Evolutionary conservation across 30 jellyfish, hydroid and myxozoan genomes (phyloP).

Genomic region (Aurelia aurita): DNA sequence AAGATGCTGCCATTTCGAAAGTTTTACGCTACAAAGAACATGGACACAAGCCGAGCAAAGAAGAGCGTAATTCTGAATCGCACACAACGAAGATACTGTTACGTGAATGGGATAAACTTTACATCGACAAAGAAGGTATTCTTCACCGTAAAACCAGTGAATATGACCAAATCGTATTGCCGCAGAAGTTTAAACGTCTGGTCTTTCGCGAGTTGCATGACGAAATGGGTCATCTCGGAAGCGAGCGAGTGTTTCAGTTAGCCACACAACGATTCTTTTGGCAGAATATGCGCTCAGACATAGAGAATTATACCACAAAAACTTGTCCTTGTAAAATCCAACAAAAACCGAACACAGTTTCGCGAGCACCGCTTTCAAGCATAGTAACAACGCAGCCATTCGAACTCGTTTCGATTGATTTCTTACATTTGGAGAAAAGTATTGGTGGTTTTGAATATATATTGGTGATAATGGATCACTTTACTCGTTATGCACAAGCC

Average conservation of each 20-base stretch:
- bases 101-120: conserved; percentile 59
- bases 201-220: conserved; percentile 47
- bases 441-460: conserved; percentile 30
- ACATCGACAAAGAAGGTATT: conserved; percentile 38
- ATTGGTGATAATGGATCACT: conserved; percentile 58
- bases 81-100: conserved; percentile 21
- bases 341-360: conserved; percentile 8
- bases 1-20: conserved; percentile 8
- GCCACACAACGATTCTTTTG: conserved; percentile 65
- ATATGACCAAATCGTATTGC: conserved; percentile 50
- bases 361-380: conserved; percentile 41
- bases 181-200: conserved; percentile 24
- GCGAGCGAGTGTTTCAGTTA: conserved; percentile 60
- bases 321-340: conserved; percentile 36
- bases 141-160: conserved; percentile 41
- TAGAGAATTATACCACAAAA: conserved; percentile 21
- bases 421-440: conserved; percentile 36
- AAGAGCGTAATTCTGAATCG: background rate
- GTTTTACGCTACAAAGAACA: conserved; percentile 13
- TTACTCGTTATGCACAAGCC: conserved; percentile 51
- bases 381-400: conserved; percentile 51
- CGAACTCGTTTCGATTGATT: conserved; percentile 51
- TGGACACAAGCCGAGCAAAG: conserved; percentile 1
- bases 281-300: conserved; percentile 64
- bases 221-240: conserved; percentile 63